A percentile compares a stretch with the other conserved stretches of the same genome.
Conservation (phyloP, 2,113 vertebrate genomes). For the Holacanthus passer region DNA sequence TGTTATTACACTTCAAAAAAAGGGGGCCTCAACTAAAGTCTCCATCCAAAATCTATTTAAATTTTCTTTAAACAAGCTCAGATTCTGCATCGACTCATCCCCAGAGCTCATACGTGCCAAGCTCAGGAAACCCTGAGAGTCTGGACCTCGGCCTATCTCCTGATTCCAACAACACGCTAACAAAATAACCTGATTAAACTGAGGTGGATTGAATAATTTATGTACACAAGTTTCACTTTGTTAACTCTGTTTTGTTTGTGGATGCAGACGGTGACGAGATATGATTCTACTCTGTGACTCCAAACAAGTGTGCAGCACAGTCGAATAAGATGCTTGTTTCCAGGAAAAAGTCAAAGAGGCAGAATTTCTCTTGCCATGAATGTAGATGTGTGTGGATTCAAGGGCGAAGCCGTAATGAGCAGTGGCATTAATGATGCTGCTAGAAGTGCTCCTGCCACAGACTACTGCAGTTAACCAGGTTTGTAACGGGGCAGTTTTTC, state of each 20-base stretch:
- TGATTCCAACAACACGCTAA: constrained; percentile 36
- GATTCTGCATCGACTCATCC: constrained; percentile 12
- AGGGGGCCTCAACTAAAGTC: background rate
- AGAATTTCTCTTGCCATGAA: constrained; percentile 60
- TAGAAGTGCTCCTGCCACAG: constrained; percentile 57
- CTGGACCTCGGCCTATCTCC: constrained; percentile 60
- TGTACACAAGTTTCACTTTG: constrained; percentile 43
- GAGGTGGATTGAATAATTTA: constrained; percentile 48
- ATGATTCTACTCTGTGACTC: background rate
- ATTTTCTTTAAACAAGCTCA: constrained; percentile 23
- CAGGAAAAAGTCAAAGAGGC: constrained; percentile 33
- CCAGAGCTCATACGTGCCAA: constrained; percentile 23
- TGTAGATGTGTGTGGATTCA: constrained; percentile 55
- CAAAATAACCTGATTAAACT: constrained; percentile 55
- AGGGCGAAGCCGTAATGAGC: constrained; percentile 61
- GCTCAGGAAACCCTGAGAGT: constrained; percentile 49
- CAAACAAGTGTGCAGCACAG: background rate
- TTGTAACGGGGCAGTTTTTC: constrained; percentile 43
- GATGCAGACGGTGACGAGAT: too few relatives aligned
- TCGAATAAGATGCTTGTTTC: constrained; percentile 35
- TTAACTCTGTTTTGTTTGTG: constrained; percentile 24
- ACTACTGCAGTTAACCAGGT: constrained; percentile 51
- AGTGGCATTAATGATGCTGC: constrained; percentile 70
- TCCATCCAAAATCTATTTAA: background rate
- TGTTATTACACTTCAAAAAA: constrained; percentile 1